Conservation (phyloP, 2,888 invertebrate species). For the Aporophyla nigra region DNA sequence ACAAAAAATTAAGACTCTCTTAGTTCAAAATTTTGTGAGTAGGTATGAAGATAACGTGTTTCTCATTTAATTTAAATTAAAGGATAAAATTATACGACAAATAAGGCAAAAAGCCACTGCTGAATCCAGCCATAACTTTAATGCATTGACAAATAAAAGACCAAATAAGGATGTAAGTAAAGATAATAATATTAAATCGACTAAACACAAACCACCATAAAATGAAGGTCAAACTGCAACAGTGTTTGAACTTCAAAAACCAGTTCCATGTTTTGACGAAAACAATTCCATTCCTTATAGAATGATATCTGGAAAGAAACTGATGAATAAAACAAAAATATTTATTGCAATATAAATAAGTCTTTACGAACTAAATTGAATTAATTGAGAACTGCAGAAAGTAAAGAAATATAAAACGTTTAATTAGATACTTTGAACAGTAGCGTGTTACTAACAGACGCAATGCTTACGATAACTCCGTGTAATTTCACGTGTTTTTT, state of each 20-base stretch:
- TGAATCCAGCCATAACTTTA: conserved; percentile 32
- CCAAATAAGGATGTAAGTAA: conserved; percentile 25
- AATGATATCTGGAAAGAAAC: conserved; percentile 21
- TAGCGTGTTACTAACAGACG: background rate
- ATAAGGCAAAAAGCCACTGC: conserved; percentile 31
- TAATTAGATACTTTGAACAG: background rate
- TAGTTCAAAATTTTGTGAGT: conserved; percentile 17
- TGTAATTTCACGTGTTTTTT: background rate
- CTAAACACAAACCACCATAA: conserved; percentile 44
- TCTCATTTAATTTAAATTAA: conserved; percentile 20
- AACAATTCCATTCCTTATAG: conserved; percentile 42
- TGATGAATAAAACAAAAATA: conserved; percentile 12
- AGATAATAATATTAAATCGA: conserved; percentile 4
- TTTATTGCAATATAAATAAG: conserved; percentile 1
- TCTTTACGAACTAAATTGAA: conserved; percentile 7
- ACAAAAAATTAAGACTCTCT: background rate
- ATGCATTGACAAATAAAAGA: conserved; percentile 50
- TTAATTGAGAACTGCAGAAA: conserved; percentile 8
- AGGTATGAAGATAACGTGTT: conserved; percentile 16
- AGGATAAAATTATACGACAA: conserved; percentile 24
- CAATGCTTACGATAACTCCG: background rate
- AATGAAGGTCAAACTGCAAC: conserved; percentile 49
- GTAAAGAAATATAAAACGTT: background rate
- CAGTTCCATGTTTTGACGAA: conserved; percentile 58
- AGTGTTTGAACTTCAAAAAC: conserved; percentile 57